Evolutionary conservation across 2,888 invertebrate genomes (phyloP), one percentile per base, ranked within the genome.

Genomic region (Imbricaverruca yamaguchii): DNA sequence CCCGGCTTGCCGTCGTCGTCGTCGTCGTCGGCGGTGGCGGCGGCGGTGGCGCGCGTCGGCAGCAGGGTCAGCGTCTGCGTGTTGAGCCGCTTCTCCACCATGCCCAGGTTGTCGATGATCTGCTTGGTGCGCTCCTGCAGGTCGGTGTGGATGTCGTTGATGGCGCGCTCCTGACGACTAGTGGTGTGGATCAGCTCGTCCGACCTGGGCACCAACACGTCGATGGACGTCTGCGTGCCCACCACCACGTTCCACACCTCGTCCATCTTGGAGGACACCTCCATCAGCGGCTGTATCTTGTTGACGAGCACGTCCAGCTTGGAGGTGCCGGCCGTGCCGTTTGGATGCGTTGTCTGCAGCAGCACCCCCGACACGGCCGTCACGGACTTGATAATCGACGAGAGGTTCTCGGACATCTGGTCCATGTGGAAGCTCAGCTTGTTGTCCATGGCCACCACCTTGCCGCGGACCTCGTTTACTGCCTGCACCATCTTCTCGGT

Each of bases 171-270:
- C 86, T 95, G 95, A 3, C 95, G 89, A 85, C 94, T 94, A 0
- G 94, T 94, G 87, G 95, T 94, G 0, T 93, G 93, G 21, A 95
- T 88, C 10, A 95, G 88, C 85, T 94, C 94, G 86, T 95, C 94
- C 0, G 94, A 94, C 87, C 95, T 95, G 1, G 95, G 94, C 67
- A 95, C 91, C 81, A 95, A 89, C 86, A 94, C 92, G 86, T 95
- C 94, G 0, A 95, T 94, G 0, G 94, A 93, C 85, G 93, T 94
- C 86, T 95, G 95, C 7, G 94, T 94, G 21, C 94, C 94, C 0
- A 94, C 94, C 18, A 95, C 94, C 9, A 94, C 94, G 86, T 94
- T 93, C 94, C 94, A 95, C 8, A 95, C 94, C 87, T 95, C 93
- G 85, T 95, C 94, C 94, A 95, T 94, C 87, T 94, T 94, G 86